A percentile compares a stretch with the other conserved stretches of the same genome.
Evolutionary conservation across 2,888 invertebrate species (phyloP).

Genomic region (Platycheirus albimanus): DNA sequence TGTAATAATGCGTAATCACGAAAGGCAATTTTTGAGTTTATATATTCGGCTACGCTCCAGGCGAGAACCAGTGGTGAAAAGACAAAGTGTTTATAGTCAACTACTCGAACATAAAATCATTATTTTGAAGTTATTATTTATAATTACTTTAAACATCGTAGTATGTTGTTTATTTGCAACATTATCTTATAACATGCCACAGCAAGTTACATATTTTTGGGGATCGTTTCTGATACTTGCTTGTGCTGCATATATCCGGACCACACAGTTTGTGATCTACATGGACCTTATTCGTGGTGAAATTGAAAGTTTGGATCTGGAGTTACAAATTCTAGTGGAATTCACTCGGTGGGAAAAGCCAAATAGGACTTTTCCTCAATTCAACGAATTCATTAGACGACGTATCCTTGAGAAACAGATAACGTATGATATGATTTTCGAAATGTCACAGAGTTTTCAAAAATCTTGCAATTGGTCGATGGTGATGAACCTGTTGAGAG

Average conservation of each 20-base stretch:
- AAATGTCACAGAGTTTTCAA: slow-evolving; percentile 77
- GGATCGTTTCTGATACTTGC: slow-evolving; percentile 76
- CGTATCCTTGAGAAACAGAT: slow-evolving; percentile 77
- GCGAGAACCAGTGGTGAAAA: background rate
- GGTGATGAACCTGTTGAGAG: slow-evolving; percentile 76
- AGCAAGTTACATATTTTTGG: slow-evolving; percentile 75
- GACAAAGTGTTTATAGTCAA: background rate
- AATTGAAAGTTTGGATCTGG: slow-evolving; percentile 75
- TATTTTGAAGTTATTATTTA: slow-evolving; percentile 5
- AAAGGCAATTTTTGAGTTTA: slow-evolving; percentile 57
- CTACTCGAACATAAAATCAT: slow-evolving; percentile 18
- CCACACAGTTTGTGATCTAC: slow-evolving; percentile 78
- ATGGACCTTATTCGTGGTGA: slow-evolving; percentile 77
- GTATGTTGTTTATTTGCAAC: background rate
- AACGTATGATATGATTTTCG: slow-evolving; percentile 76
- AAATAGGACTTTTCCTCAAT: slow-evolving; percentile 75
- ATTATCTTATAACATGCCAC: background rate
- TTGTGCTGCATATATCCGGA: slow-evolving; percentile 75
- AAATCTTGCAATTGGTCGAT: slow-evolving; percentile 77
- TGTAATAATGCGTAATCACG: slow-evolving; percentile 15
- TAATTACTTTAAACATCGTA: background rate
- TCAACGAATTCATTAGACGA: slow-evolving; percentile 76
- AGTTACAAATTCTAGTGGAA: slow-evolving; percentile 77
- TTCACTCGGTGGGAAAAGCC: slow-evolving; percentile 76
- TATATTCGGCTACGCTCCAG: slow-evolving; percentile 13